Evolutionary conservation across 2,888 invertebrate species (phyloP).

Genomic region (Pseudococcus jackbeardsleyi): DNA sequence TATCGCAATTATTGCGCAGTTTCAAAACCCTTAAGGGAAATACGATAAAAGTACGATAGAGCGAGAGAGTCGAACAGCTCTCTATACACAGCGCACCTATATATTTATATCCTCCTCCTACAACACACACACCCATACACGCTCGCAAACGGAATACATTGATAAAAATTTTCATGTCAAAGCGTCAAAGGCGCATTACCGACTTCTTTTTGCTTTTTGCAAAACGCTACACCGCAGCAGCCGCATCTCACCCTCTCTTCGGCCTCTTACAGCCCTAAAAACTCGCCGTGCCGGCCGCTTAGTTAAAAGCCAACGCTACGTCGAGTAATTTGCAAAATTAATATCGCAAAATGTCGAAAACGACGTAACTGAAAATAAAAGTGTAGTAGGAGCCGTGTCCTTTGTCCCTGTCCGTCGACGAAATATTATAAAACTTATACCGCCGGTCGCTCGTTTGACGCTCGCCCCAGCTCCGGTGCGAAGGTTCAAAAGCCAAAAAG

Average conservation of each 20-base stretch:
- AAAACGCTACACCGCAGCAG: neutral
- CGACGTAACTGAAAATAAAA: conserved; percentile 12
- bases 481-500: conserved; percentile 39
- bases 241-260: neutral
- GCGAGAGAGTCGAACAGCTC: neutral
- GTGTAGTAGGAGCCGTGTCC: neutral
- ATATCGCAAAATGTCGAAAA: conserved; percentile 56
- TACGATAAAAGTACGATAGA: conserved; percentile 12
- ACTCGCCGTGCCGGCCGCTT: neutral
- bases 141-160: conserved; percentile 27
- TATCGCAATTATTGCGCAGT: conserved; percentile 65
- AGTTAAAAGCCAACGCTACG: conserved; percentile 9
- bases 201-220: conserved; percentile 50
- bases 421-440: neutral
- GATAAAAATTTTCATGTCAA: conserved; percentile 64
- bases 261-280: neutral
- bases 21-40: conserved; percentile 59
- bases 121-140: neutral
- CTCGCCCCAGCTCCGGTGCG: neutral
- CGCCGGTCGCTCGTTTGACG: conserved; percentile 7
- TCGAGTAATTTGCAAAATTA: conserved; percentile 61
- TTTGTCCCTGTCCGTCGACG: neutral
- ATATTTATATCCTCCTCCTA: neutral
- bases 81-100: neutral
- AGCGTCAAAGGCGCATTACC: conserved; percentile 60